Evolutionary conservation across 2,797 vertebrate species (phyloP), one percentile per base, ranked within the genome.

Genomic region (Otolemur crassicaudatus): DNA sequence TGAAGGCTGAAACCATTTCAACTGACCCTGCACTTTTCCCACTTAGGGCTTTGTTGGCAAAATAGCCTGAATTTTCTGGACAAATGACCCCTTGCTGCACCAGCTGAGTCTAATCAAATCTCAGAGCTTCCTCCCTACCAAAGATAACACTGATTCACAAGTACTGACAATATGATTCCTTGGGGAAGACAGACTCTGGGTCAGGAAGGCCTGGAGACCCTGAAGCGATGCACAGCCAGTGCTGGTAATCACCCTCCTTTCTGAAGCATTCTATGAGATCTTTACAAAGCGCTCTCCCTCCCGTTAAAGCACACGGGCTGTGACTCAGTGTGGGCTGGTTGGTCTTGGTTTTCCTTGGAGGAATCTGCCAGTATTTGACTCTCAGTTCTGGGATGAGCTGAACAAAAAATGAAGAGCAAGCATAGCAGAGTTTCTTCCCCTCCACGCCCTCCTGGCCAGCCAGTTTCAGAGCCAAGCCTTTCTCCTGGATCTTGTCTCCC

Each of bases 51-150:
- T 95, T 93, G 34, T 79, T 77, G 97, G 95, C 97, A 97, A 97
- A 96, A 95, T 76, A 75, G 95, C 88, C 77, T 91, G 11, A 14
- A 73, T 83, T 97, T 97, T 97, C 95, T 67, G 60, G 97, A 97
- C 37, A 97, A 94, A 98, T 97, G 98, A 98, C 95, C 87, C 95
- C 91, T 91, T 79, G 86, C 2, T 0, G 69, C 87, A 27, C 91
- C 98, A 98, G 97, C 98, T 98, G 97, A 73, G 91, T 92, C 91
- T 97, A 94, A 98, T 96, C 98, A 97, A 96, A 96, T 79, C 17
- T 75, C 84, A 95, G 72, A 72, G 77, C 94, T 85, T 92, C 90
- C 76, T 93, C 94, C 87, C 94, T 90, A 80, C 8, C 91, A 94
- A 95, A 98, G 94, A 95, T 67, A 97, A 96, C 84, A 93, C 20